Evolutionary conservation across 2,113 vertebrate genomes (phyloP), one percentile per base, ranked within the genome.

Genomic region (Herpailurus yagouaroundi): DNA sequence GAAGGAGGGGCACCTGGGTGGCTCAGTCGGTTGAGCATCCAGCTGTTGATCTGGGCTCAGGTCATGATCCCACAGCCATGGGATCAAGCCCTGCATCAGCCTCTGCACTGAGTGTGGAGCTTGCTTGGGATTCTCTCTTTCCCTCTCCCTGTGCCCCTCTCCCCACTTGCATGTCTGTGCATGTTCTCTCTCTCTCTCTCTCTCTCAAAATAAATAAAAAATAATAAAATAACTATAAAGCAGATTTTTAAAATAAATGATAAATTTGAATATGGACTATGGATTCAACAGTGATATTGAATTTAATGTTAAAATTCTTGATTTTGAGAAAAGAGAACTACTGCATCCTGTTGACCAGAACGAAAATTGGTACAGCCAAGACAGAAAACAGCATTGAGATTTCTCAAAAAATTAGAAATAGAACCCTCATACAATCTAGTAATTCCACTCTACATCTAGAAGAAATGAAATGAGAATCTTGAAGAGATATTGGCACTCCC

Each of bases 291-390:
- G 21, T 84, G 84, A 91, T 69, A 45, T 8, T 76, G 8, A 80
- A 63, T 76, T 38, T 38, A 71, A 85, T 68, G 73, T 55, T 92
- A 86, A 81, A 83, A 92, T 79, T 80, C 31, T 69, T 69, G 21
- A 95, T 33, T 92, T 94, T 60, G 57, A 95, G 86, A 79, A 80
- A 95, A 95, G 25, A 80, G 64, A 52, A 87, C 33, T 36, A 27
- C 4, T 57, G 29, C 36, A 48, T 27, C 63, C 27, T 86, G 33
- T 29, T 33, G 23, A 52, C 23, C 48, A 27, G 64, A 68, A 45
- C 25, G 50, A 48, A 79, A 91, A 91, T 12, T 69, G 88, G 36
- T 69, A 57, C 3, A 77, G 36, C 18, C 36, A 25, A 33, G 41
- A 79, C 29, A 52, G 36, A 31, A 91, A 85, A 77, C 8, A 83